Conservation (phyloP, 2,113 vertebrate genomes). For the Halcyon senegalensis region DNA sequence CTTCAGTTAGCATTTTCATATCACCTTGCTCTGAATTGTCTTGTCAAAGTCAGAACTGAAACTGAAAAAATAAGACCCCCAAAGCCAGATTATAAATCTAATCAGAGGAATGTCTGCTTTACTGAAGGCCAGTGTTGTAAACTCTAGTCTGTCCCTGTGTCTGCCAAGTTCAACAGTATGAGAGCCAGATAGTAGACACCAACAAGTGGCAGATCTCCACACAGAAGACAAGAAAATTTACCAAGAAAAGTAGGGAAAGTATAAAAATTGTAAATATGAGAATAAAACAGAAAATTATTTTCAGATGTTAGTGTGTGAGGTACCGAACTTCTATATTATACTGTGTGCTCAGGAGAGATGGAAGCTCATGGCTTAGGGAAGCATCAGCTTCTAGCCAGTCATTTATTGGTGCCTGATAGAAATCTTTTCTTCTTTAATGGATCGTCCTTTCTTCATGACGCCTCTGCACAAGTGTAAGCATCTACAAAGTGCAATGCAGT, state of each 20-base stretch:
- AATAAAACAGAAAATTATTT: neutral
- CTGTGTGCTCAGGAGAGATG: neutral
- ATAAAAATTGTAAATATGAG: neutral
- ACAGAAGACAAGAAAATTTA: neutral
- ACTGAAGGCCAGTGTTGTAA: neutral
- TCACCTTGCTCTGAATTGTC: neutral
- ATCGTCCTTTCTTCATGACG: neutral
- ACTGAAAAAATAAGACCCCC: neutral
- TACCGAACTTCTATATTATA: neutral
- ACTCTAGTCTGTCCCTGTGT: neutral
- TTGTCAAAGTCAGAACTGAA: neutral
- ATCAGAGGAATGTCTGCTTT: neutral
- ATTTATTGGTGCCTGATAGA: neutral
- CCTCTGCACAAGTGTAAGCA: neutral
- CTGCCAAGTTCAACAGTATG: neutral
- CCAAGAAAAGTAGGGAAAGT: neutral
- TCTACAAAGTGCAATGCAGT: neutral
- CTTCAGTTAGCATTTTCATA: neutral
- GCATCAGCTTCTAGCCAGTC: neutral
- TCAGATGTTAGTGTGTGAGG: neutral
- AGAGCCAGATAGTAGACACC: neutral
- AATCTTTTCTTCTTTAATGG: neutral
- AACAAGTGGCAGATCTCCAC: neutral
- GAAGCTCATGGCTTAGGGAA: neutral
- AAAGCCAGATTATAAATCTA: neutral